Percentiles rank a stretch among this genome's conserved stretches.
Evolutionary conservation across 1,140 invertebrate genomes (phyloP).

Genomic region (Piezodorus guildinii): DNA sequence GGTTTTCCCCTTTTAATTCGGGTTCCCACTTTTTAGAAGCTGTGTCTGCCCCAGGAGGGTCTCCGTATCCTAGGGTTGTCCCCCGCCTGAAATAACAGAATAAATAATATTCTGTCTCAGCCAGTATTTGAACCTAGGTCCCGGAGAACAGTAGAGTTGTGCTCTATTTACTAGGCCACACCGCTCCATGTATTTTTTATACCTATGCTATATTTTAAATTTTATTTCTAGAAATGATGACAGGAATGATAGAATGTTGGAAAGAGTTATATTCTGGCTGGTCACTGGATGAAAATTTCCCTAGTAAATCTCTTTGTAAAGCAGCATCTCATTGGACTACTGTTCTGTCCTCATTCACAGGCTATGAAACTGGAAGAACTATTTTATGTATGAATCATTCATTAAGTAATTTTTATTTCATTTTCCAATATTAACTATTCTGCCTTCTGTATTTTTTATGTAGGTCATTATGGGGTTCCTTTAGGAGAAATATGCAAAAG

Average conservation of each 20-base stretch:
- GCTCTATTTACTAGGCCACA: too few relatives aligned
- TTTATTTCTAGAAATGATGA: slow-evolving; percentile 20
- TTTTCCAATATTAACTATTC: not conserved
- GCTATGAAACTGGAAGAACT: slow-evolving; percentile 20
- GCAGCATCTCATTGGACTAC: slow-evolving; percentile 23
- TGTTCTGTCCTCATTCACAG: slow-evolving; percentile 19
- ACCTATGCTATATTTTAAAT: not conserved
- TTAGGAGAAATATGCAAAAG: slow-evolving; percentile 11
- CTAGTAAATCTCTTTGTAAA: slow-evolving; percentile 23
- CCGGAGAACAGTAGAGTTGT: too few relatives aligned
- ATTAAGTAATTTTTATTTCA: not conserved
- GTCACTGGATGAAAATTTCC: slow-evolving; percentile 22
- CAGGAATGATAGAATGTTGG: slow-evolving; percentile 25
- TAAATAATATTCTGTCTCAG: too few relatives aligned
- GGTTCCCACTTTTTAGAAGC: too few relatives aligned
- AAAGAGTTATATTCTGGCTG: slow-evolving; percentile 22
- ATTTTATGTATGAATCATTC: slow-evolving; percentile 20
- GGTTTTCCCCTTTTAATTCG: too few relatives aligned
- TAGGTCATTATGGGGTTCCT: slow-evolving; percentile 13
- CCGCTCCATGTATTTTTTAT: not conserved
- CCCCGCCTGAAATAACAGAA: too few relatives aligned
- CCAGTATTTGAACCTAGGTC: too few relatives aligned
- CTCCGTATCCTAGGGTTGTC: too few relatives aligned
- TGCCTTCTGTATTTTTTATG: not conserved
- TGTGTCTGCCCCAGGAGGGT: too few relatives aligned